Evolutionary conservation across 1,140 invertebrate genomes (phyloP), one percentile per base, ranked within the genome.

Genomic region (Pseudomyrmex gracilis): DNA sequence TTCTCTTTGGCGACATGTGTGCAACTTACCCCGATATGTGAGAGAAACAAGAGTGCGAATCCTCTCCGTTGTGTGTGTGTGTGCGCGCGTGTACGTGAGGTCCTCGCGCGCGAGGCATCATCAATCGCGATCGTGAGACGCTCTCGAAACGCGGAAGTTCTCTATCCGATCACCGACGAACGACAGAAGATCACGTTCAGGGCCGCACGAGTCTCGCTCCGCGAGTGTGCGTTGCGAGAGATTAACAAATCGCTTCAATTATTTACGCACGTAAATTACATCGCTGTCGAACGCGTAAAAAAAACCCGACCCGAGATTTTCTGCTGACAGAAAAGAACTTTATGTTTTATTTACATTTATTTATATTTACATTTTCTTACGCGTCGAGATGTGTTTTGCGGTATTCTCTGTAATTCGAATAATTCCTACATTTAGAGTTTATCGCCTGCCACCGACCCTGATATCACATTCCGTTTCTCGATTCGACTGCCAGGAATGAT

Each of bases 141-240:
- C 63, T 85, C 57, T 63, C 77, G 24, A 85, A 34, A 87, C 66
- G 85, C 83, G 85, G 85, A 87, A 87, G 85, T 70, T 83, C 22
- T 55, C 22, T 55, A 43, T 9, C 34, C 43, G 55, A 83, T 80
- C 63, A 55, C 13, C 45, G 47, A 73, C 5, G 22, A 61, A 74
- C n/a, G 58, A 63, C 24, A 43, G 57, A 73, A 24, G 24, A 73
- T 63, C 47, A 61, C 58, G 70, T 73, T 61, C 47, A 61, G 70
- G 55, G 34, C 51, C 43, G 17, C 64, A 70, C 12, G 34, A 1
- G 20, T 9, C 7, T 49, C n/a, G n/a, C n/a, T 5, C n/a, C 2
- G n/a, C 9, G 17, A 34, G 34, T 7, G 34, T 34, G n/a, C n/a
- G 34, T 34, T 34, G 34, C 34, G 34, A 34, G 34, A 34, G 34